These are phyloP conservation scores for Nothocercus nigrocapillus DNA, from an alignment of 2,113 vertebrate genomes.

Conservation along the genomic window DNA sequence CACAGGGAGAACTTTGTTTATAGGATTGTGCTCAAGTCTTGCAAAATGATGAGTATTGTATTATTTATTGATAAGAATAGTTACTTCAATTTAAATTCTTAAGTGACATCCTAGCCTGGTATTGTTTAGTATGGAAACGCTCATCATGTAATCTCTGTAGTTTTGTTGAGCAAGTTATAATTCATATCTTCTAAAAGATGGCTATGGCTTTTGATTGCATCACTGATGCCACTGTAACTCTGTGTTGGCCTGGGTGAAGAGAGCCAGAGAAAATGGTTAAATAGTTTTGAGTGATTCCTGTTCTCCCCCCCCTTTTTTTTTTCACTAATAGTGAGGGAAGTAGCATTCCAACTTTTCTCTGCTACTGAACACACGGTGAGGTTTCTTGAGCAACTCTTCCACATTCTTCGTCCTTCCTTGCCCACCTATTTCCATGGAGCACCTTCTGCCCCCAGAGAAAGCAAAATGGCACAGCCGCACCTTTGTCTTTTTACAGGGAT, in stretches of 20 bases:
- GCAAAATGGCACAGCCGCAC: background rate
- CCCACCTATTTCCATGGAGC: background rate
- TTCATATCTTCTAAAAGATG: background rate
- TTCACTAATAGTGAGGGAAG: background rate
- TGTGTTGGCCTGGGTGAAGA: background rate
- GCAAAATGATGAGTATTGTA: background rate
- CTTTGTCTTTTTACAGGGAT: fast-evolving
- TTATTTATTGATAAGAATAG: background rate
- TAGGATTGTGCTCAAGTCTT: background rate
- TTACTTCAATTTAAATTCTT: background rate
- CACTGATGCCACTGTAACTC: background rate
- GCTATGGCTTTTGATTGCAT: background rate
- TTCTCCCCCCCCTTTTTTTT: background rate
- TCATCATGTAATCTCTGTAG: background rate
- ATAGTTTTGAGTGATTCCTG: background rate
- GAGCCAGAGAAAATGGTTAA: background rate
- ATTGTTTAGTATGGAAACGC: background rate
- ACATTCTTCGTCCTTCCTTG: background rate
- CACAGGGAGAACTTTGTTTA: fast-evolving
- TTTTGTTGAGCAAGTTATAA: background rate
- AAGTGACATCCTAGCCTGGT: background rate
- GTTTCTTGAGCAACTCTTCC: background rate
- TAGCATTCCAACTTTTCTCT: background rate
- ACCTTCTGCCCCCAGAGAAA: background rate
- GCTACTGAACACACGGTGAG: background rate